phyloP scores from a whole-genome alignment of 2,888 invertebrate genomes.

The Cheiracanthium punctorium region DNA sequence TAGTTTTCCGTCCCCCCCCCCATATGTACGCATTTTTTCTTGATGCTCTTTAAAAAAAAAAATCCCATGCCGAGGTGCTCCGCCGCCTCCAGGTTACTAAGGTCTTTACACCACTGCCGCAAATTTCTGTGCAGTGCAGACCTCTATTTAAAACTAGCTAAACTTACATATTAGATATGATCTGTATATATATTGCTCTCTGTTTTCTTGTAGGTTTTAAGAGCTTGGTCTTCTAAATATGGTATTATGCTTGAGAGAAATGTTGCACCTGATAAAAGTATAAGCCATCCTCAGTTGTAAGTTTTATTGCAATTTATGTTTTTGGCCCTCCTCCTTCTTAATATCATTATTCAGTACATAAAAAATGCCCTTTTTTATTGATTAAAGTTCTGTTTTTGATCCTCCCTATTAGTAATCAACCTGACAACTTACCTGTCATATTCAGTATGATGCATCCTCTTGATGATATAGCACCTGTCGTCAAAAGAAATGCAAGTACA shows the following conservation, averaged over 20 bases:
- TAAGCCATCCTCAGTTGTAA: slow-evolving; percentile 33
- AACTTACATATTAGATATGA: too few relatives aligned
- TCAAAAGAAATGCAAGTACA: slow-evolving; percentile 74
- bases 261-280: slow-evolving; percentile 25
- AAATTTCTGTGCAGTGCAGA: too few relatives aligned
- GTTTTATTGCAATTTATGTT: not conserved
- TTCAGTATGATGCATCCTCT: slow-evolving; percentile 92
- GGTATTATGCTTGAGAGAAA: slow-evolving; percentile 87
- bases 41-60: too few relatives aligned
- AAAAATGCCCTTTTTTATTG: not conserved
- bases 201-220: slow-evolving; percentile 75
- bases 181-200: too few relatives aligned
- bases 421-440: slow-evolving; percentile 82
- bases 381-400: not conserved
- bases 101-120: too few relatives aligned
- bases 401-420: slow-evolving; percentile 38
- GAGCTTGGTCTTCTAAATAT: slow-evolving; percentile 89
- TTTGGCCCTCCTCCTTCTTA: not conserved
- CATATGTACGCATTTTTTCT: too few relatives aligned
- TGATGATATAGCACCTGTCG: slow-evolving; percentile 91
- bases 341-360: not conserved
- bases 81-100: too few relatives aligned
- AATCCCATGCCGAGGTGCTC: too few relatives aligned
- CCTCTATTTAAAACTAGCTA: too few relatives aligned
- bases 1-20: too few relatives aligned